Conservation (phyloP, 2,113 vertebrate species). For the Gambusia holbrooki region DNA sequence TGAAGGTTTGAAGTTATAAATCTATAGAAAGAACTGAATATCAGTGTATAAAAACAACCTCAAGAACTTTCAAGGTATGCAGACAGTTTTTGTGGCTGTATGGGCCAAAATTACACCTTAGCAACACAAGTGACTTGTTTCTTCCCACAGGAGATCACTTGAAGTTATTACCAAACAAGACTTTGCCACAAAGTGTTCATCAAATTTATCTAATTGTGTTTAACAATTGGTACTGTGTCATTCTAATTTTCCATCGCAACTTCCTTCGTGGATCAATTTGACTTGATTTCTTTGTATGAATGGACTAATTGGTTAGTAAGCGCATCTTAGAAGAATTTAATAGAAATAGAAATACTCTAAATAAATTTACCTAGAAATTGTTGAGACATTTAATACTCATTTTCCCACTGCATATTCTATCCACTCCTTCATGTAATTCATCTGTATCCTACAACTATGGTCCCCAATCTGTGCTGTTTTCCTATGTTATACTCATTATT, state of each 20-base stretch:
- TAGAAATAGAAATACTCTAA: too few relatives aligned
- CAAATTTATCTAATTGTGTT: background rate
- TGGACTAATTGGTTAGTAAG: background rate
- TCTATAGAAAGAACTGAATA: too few relatives aligned
- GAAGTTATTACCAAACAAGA: background rate
- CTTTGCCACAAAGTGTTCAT: background rate
- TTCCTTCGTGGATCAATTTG: background rate
- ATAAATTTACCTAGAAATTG: too few relatives aligned
- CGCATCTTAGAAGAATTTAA: too few relatives aligned
- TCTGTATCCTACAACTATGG: background rate
- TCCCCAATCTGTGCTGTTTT: background rate
- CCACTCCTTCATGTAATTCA: background rate
- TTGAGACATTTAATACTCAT: background rate
- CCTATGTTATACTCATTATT: background rate
- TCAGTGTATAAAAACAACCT: too few relatives aligned
- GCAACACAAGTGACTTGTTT: too few relatives aligned
- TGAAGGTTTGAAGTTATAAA: too few relatives aligned
- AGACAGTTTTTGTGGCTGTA: too few relatives aligned
- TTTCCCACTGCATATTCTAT: background rate
- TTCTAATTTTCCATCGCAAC: background rate
- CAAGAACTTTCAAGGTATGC: too few relatives aligned
- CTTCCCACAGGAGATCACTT: too few relatives aligned
- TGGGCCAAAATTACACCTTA: too few relatives aligned
- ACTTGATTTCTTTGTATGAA: background rate
- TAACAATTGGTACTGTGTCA: background rate